Evolutionary conservation across 1,140 invertebrate genomes (phyloP), one percentile per base, ranked within the genome.

Genomic region (Epicauta chinensis): DNA sequence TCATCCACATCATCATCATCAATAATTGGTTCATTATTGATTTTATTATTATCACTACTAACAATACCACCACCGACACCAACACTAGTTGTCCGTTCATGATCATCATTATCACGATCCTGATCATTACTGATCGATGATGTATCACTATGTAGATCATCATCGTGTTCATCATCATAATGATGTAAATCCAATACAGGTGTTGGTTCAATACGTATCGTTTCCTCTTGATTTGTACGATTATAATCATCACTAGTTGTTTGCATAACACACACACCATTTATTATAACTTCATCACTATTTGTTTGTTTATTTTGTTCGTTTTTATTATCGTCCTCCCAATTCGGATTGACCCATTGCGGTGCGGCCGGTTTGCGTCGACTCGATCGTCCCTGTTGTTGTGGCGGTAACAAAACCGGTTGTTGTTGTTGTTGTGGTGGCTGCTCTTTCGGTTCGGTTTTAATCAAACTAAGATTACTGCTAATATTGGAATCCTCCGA

Each of bases 311-410:
- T 23, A 47, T 75, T 75, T 32, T 67, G 74, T 59, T 57, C 69
- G 61, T 52, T 71, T 42, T 81, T 81, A 47, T 75, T 72, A 47
- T 75, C 71, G 56, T 91, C 83, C 67, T 92, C 87, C 82, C 89
- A 89, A 43, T 93, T 91, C 2, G 91, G 93, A 70, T 95, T 95
- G 0, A 97, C 92, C 91, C 94, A 96, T 73, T 97, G 93, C 0
- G 95, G 95, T 17, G 92, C 91, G 0, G 91, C 91, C 0, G 93
- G 89, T 74, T 97, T 98, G 49, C 94, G 77, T 51, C 93, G 71
- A 39, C 75, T 81, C 38, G 82, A 82, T 55, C 75, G 72, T 7
- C 73, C 76, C n/a, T 77, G 74, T 13, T 76, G 73, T 0, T 71
- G 68, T 13, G 72, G 71, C 29, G 71, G 70, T 58, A n/a, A n/a